Base-by-base conservation (phyloP, 1,140 invertebrate species). In the Tetramorium alpestre region DNA sequence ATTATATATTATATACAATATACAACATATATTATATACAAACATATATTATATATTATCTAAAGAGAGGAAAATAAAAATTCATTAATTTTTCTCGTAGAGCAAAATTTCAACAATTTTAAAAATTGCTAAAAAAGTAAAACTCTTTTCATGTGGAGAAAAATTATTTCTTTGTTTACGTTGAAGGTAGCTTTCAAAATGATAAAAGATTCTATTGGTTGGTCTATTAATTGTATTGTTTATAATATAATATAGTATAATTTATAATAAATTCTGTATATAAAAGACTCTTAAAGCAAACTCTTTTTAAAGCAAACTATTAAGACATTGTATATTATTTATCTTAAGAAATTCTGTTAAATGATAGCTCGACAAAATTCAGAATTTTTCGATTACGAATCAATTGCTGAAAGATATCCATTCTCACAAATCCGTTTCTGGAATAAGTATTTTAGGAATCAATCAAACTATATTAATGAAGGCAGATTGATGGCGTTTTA, bases 401-500 rank as follows among this genome's bases (percentile, higher is more conserved):
- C 51, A 58, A 60, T 44, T 10, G 38, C 22, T 44, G 54, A 38
- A 77, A 44, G 8, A 41, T 58, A 25, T 75, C 7, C 16, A 28
- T 77, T 10, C 58, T 47, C 11, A 11, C 51, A 75, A 41, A 16
- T n/a, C 25, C 13, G 5, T 3, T 54, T 10, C 6, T 13, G 18
- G 33, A 77, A 44, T 22, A 8, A 16, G 16, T 28, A 33, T 62
- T 44, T 77, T n/a, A 62, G 18, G 11, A 77, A 77, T 77, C 75
- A 60, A 64, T 77, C 44, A 41, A 64, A 62, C 58, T 77, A 64
- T 64, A 38, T 77, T 41, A 77, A 64, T 22, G 49, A n/a, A 51
- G 28, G 16, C 3, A 77, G 44, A 77, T 33, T 64, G 41, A 62
- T 22, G 11, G 10, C 11, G n/a, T 62, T 33, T 54, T 18, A 22